Conservation (phyloP, 2,888 invertebrate genomes). For the Folsomia manolachei region DNA sequence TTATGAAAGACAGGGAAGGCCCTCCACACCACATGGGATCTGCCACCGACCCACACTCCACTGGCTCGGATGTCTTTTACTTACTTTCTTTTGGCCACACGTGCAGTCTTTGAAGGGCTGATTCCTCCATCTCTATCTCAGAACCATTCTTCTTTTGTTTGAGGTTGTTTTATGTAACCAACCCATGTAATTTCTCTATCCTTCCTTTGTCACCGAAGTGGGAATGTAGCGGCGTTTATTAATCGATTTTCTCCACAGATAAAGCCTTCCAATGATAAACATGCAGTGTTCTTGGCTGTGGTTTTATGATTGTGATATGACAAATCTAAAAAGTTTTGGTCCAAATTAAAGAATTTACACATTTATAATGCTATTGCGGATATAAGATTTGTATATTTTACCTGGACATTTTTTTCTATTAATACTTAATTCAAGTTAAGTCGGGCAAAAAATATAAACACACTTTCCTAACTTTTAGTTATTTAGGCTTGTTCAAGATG, state of each 20-base stretch:
- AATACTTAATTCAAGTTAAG: neutral
- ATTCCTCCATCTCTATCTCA: neutral
- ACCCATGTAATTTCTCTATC: neutral
- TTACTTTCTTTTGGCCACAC: neutral
- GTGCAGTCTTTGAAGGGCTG: neutral
- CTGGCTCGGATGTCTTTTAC: neutral
- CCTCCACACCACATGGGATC: conserved; percentile 33
- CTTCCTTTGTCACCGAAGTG: conserved; percentile 5
- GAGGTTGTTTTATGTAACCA: neutral
- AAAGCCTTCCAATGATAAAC: too few species aligned
- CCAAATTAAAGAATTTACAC: neutral
- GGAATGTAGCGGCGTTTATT: conserved; percentile 46
- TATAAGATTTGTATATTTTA: neutral
- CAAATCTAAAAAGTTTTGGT: neutral
- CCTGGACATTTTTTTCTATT: neutral
- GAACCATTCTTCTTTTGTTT: neutral
- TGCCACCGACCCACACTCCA: neutral
- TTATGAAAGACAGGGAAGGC: conserved; percentile 30
- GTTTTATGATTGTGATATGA: too few species aligned
- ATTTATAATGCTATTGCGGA: too few species aligned
- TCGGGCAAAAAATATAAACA: too few species aligned
- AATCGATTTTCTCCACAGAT: conserved; percentile 51
- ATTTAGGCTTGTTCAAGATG: too few species aligned
- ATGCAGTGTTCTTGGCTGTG: too few species aligned
- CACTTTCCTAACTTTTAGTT: too few species aligned